Evolutionary conservation across 2,888 invertebrate species (phyloP).

Genomic region (Caenorhabditis drosophilae): DNA sequence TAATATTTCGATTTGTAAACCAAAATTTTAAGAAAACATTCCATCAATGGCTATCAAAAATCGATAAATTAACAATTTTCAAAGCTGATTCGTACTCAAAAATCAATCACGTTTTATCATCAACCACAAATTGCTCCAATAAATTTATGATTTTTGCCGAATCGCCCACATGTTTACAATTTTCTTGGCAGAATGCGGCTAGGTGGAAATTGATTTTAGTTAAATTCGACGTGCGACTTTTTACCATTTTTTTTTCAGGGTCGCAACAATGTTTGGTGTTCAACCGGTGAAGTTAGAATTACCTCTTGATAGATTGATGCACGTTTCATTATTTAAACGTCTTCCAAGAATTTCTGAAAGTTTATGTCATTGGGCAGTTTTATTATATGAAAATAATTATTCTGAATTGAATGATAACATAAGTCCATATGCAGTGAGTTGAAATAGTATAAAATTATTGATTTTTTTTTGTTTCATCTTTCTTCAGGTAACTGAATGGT

Average conservation of each 20-base stretch:
- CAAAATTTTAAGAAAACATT: constrained; percentile 24
- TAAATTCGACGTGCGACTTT: no score
- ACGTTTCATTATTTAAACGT: constrained; percentile 24
- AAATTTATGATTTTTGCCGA: constrained; percentile 36
- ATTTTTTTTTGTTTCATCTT: neutral
- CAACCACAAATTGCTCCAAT: constrained; percentile 32
- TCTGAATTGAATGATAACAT: constrained; percentile 31
- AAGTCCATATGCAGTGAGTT: constrained; percentile 27
- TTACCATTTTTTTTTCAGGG: constrained; percentile 17
- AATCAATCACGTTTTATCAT: constrained; percentile 24
- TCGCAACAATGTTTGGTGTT: constrained; percentile 13
- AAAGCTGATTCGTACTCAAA: constrained; percentile 19
- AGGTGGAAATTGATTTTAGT: no score
- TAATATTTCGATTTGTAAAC: neutral
- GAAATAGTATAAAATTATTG: neutral
- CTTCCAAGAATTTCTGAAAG: constrained; percentile 15
- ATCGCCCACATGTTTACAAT: constrained; percentile 28
- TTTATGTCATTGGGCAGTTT: constrained; percentile 26
- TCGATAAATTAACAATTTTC: constrained; percentile 28
- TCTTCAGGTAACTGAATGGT: constrained; percentile 29
- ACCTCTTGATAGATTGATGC: constrained; percentile 22
- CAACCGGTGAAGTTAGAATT: constrained; percentile 23
- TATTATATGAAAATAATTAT: constrained; percentile 38
- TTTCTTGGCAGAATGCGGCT: constrained; percentile 38
- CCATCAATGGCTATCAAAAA: constrained; percentile 22